Percentiles rank a stretch among this genome's conserved stretches.
phyloP scores from a whole-genome alignment of 2,113 vertebrate species.

The Azemiops feae region DNA sequence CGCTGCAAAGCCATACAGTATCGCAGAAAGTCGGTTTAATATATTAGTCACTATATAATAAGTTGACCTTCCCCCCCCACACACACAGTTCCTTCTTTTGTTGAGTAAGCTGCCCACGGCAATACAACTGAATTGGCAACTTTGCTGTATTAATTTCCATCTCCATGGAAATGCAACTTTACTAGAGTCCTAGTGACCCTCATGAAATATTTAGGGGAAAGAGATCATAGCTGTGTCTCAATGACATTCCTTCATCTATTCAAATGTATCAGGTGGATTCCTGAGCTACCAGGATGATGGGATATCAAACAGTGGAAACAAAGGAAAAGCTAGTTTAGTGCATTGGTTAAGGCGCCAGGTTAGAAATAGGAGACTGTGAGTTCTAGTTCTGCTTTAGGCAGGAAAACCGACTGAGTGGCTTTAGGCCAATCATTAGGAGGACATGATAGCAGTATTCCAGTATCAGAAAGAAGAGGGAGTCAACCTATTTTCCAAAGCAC shows the following conservation, averaged over 20 bases:
- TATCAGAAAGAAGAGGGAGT: too few relatives aligned
- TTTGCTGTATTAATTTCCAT: slow-evolving; percentile 36
- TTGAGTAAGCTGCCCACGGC: neutral
- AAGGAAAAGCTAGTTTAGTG: neutral
- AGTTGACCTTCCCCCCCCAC: neutral
- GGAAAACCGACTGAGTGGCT: neutral
- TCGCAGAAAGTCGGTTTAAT: neutral
- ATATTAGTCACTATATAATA: neutral
- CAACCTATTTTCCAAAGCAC: too few relatives aligned
- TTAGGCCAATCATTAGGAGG: neutral
- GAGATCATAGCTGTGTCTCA: slow-evolving; percentile 24
- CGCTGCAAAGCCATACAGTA: neutral
- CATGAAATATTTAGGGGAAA: slow-evolving; percentile 56
- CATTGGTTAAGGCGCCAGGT: neutral
- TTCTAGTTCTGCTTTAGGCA: neutral
- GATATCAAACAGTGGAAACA: neutral
- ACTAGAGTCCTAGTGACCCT: slow-evolving; percentile 47
- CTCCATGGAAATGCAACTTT: slow-evolving; percentile 25
- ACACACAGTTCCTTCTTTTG: neutral
- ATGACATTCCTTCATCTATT: slow-evolving; percentile 28
- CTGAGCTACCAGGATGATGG: slow-evolving; percentile 21
- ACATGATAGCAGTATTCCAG: too few relatives aligned
- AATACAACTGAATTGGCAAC: neutral
- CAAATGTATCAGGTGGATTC: slow-evolving; percentile 41
- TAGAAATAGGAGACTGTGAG: neutral